These are phyloP conservation scores for Dinothrombium tinctorium DNA, from an alignment of 1,140 invertebrate species.

Conservation along the genomic window DNA sequence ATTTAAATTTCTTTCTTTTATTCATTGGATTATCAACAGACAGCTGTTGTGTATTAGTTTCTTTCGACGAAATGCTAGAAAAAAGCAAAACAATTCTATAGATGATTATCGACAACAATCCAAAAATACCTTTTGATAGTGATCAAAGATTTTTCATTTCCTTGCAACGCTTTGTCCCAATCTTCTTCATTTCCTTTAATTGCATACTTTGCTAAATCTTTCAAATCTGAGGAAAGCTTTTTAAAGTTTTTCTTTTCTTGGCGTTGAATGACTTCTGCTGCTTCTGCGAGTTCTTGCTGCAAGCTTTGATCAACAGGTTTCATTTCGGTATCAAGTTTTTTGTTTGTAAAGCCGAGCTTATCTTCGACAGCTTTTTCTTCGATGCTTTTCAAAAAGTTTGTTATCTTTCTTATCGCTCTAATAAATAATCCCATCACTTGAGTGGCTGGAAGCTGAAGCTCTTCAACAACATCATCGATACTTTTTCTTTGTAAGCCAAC, in stretches of 20 bases:
- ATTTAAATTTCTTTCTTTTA: too few species aligned
- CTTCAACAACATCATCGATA: constrained; percentile 50
- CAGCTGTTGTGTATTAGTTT: too few species aligned
- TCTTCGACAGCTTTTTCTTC: constrained; percentile 42
- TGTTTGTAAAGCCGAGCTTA: constrained; percentile 30
- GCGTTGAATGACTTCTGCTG: constrained; percentile 30
- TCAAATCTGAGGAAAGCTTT: constrained; percentile 18
- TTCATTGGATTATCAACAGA: too few species aligned
- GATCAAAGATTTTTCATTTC: constrained; percentile 15
- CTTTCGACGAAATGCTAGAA: too few species aligned
- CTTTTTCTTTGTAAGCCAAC: constrained; percentile 81
- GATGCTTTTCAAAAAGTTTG: constrained; percentile 26
- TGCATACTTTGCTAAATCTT: constrained; percentile 46
- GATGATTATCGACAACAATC: neutral
- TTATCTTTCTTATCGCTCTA: constrained; percentile 43
- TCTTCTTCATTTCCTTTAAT: constrained; percentile 60
- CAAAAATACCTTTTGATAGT: constrained; percentile 19
- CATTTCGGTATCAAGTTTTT: constrained; percentile 12
- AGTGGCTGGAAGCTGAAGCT: constrained; percentile 54
- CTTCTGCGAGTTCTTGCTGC: constrained; percentile 54
- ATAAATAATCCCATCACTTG: constrained; percentile 72
- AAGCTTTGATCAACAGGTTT: constrained; percentile 24
- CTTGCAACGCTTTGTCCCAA: constrained; percentile 37
- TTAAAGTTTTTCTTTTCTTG: constrained; percentile 11
- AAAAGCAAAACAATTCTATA: neutral